phyloP scores from a whole-genome alignment of 2,888 invertebrate species.

The Tachina grossa region DNA sequence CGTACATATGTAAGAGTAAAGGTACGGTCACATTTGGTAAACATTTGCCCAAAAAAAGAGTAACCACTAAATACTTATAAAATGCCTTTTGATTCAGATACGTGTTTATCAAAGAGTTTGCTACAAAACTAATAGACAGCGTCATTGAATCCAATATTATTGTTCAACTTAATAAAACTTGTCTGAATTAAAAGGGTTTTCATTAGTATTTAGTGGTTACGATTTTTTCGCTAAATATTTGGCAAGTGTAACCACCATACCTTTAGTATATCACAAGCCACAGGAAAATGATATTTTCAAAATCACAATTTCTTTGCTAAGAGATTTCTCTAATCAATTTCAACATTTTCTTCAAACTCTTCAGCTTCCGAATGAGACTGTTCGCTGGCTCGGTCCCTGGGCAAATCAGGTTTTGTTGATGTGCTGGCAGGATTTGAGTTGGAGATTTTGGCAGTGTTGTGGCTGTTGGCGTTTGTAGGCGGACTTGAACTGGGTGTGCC shows the following conservation, averaged over 20 bases:
- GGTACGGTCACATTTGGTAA: too few species aligned
- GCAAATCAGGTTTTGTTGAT: slow-evolving; percentile 16
- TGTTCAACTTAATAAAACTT: too few species aligned
- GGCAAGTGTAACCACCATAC: neutral
- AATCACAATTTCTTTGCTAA: slow-evolving; percentile 11
- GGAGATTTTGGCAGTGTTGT: slow-evolving; percentile 14
- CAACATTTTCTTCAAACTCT: slow-evolving; percentile 83
- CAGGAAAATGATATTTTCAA: slow-evolving; percentile 23
- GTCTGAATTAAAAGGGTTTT: too few species aligned
- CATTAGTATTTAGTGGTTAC: too few species aligned
- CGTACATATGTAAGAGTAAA: too few species aligned
- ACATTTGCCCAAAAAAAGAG: too few species aligned
- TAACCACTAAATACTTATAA: too few species aligned
- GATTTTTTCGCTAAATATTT: too few species aligned
- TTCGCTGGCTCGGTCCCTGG: slow-evolving; percentile 74
- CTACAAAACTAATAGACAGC: too few species aligned
- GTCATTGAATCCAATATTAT: too few species aligned
- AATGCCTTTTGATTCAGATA: too few species aligned
- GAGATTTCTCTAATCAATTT: slow-evolving; percentile 79
- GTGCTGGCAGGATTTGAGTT: slow-evolving; percentile 53
- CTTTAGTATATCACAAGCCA: slow-evolving; percentile 60
- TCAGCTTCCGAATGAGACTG: slow-evolving; percentile 74
- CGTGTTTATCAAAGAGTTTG: too few species aligned
- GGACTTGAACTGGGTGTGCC: slow-evolving; percentile 66
- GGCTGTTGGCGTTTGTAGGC: neutral